Evolutionary conservation across 2,888 invertebrate species (phyloP).

Genomic region (Lasioglossum lativentre): DNA sequence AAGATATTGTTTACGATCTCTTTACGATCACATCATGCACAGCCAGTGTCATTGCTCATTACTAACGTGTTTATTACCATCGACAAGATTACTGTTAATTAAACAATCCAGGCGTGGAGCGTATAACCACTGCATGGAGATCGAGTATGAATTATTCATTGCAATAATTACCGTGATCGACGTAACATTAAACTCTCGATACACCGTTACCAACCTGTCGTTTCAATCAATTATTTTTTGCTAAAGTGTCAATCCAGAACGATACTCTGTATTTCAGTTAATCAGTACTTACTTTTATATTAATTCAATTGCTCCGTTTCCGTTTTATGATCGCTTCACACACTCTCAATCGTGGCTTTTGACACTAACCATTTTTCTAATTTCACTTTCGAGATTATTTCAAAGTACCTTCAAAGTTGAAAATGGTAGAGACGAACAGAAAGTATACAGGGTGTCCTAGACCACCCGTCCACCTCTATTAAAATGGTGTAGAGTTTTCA

Average conservation of each 20-base stretch:
- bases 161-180: constrained; percentile 11
- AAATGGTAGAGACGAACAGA: too few species aligned
- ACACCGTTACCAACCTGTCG: neutral
- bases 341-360: neutral
- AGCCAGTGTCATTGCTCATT: neutral
- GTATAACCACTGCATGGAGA: neutral
- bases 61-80: constrained; percentile 9
- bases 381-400: neutral
- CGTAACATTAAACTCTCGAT: neutral
- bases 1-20: neutral
- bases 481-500: too few species aligned
- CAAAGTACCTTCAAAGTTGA: neutral
- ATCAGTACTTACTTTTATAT: neutral
- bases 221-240: neutral
- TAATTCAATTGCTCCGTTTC: neutral
- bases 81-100: neutral
- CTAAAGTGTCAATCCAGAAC: neutral
- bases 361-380: neutral
- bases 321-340: neutral
- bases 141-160: constrained; percentile 38
- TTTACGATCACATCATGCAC: neutral
- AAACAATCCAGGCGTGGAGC: constrained; percentile 6
- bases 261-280: neutral
- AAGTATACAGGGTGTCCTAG: too few species aligned
- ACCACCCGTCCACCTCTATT: too few species aligned